Conservation (phyloP, 2,888 invertebrate species). For the Stenurella melanura region DNA sequence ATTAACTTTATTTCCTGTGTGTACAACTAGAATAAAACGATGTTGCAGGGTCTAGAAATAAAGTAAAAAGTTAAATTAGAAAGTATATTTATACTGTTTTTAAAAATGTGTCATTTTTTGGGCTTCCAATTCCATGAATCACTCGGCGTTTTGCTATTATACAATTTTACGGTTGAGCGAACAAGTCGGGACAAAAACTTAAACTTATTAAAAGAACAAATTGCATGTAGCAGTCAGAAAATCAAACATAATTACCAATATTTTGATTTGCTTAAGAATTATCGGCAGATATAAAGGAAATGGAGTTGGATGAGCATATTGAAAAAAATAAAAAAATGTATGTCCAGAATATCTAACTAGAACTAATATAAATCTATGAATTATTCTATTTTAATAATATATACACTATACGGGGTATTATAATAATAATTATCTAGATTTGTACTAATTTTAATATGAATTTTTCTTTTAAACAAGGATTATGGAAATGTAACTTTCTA, state of each 20-base stretch:
- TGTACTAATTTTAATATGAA: no score
- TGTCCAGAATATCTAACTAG: no score
- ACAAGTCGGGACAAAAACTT: not conserved
- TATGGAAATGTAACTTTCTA: no score
- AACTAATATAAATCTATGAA: no score
- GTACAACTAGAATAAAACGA: not conserved
- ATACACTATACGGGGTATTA: no score
- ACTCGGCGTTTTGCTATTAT: not conserved
- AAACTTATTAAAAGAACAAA: slow-evolving; percentile 6
- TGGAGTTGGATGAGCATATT: no score
- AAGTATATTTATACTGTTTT: slow-evolving; percentile 8
- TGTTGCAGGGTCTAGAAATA: slow-evolving; percentile 2
- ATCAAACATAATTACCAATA: slow-evolving; percentile 3
- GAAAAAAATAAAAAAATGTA: no score
- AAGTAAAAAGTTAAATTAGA: slow-evolving; percentile 10
- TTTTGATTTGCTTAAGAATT: not conserved
- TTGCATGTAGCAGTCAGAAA: slow-evolving; percentile 7
- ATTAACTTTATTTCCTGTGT: no score
- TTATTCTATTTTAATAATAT: no score
- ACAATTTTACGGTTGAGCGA: slow-evolving; percentile 12
- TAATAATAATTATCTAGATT: no score
- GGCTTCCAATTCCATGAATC: not conserved
- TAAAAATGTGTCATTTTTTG: slow-evolving; percentile 6
- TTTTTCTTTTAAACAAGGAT: no score
- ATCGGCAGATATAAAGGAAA: no score